Evolutionary conservation across 2,888 invertebrate genomes (phyloP), one percentile per base, ranked within the genome.

Genomic region (Thymelicus lineola): DNA sequence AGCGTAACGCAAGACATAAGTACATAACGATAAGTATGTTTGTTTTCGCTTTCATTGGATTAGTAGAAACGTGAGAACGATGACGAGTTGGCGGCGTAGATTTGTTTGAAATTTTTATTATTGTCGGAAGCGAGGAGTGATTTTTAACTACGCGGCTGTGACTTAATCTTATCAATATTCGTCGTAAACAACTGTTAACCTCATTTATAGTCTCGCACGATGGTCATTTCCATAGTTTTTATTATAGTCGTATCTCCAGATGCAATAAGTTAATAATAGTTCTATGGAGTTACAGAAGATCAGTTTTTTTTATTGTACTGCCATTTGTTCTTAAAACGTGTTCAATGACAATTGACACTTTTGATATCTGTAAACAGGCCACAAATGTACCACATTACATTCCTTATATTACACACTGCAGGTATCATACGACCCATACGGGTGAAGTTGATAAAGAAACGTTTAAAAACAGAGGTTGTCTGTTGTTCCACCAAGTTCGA

Each of bases 41-140:
- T 82, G 79, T 79, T 86, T 86, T 85, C 80, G 77, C 77, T 85
- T 84, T 83, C 77, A 77, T 79, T 79, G 77, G 78, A 80, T 82
- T 82, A 81, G 77, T 78, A 77, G 77, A 65, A 60, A 65, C 65
- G 55, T 66, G 66, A 66, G 66, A 65, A 61, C 20, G 70, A 28
- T 66, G 70, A 65, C 60, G 48, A 35, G 64, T 48, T 64, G 58
- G 60, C 45, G 42, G 36, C 63, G 6, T 59, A 60, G 38, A 36
- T 63, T 63, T 63, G 63, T 63, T 58, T 62, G 46, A 48, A 14
- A n/a, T 46, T 62, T 63, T 38, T 53, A 62, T 62, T 68, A 46
- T 35, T 28, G 28, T 36, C 7, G 38, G 38, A 42, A 15, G 35
- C 46, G 62, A 38, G 17, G 15, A 48, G 7, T 38, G n/a, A 15